Percentiles rank a stretch among this genome's conserved stretches.
Evolutionary conservation across 64 coral and sea anemone genomes (phyloP).

Genomic region (Dendrophyllia cribrosa): DNA sequence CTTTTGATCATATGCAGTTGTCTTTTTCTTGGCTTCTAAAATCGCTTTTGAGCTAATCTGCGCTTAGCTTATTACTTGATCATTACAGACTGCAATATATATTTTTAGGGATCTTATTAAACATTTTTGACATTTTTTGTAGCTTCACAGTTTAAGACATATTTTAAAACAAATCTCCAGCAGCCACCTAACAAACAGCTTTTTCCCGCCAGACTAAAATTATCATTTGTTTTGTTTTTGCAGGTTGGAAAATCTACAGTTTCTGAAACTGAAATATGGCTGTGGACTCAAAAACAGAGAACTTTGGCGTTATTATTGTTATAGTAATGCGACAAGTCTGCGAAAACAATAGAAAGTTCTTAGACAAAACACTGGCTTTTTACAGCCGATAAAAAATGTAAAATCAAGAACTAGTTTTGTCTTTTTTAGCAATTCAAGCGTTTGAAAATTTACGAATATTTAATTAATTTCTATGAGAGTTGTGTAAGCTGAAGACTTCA

Average conservation of each 20-base stretch:
- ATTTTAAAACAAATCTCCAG: neutral
- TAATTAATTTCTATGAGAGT: no score
- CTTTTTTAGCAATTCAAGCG: neutral
- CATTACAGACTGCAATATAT: conserved; percentile 24
- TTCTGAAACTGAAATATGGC: neutral
- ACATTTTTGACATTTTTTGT: conserved; percentile 20
- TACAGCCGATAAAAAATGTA: neutral
- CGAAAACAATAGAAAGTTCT: neutral
- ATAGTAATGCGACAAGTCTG: neutral
- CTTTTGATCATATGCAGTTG: neutral
- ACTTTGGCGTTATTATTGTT: neutral
- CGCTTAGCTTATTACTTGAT: neutral
- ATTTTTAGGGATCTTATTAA: neutral
- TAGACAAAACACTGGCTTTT: neutral
- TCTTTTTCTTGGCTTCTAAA: neutral
- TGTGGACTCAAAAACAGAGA: neutral
- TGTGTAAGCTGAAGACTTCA: no score
- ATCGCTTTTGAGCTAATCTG: conserved; percentile 1
- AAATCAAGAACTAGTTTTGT: neutral
- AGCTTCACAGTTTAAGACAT: neutral
- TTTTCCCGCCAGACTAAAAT: neutral
- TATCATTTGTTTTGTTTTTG: neutral
- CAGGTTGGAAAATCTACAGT: neutral
- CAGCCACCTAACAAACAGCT: neutral
- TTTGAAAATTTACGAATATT: no score